These are phyloP conservation scores for Micropterix aruncella DNA, from an alignment of 2,888 invertebrate genomes.

Conservation along the genomic window DNA sequence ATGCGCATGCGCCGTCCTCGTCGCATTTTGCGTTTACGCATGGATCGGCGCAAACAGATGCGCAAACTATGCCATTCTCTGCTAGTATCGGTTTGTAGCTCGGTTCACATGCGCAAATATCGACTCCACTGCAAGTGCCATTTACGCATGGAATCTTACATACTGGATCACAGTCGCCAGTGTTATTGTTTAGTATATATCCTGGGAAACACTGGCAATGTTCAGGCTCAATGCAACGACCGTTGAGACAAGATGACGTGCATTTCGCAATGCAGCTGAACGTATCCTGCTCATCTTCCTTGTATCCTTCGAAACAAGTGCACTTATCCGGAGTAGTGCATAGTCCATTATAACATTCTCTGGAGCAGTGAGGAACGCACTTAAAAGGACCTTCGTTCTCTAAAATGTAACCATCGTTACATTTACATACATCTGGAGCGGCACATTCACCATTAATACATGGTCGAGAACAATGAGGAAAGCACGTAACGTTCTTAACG, in stretches of 20 bases:
- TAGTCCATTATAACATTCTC: conserved; percentile 18
- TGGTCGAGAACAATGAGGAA: conserved; percentile 17
- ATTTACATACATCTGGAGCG: conserved; percentile 21
- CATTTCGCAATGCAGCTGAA: conserved; percentile 30
- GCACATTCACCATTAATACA: conserved; percentile 22
- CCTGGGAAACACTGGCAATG: conserved; percentile 19
- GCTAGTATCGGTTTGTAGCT: conserved; percentile 20
- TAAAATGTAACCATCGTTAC: conserved; percentile 17
- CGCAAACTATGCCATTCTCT: background rate
- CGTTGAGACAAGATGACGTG: conserved; percentile 30
- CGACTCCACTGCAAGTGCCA: conserved; percentile 31
- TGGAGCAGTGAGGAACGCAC: conserved; percentile 16
- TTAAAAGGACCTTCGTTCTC: conserved; percentile 12
- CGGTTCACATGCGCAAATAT: conserved; percentile 27
- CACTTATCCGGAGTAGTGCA: conserved; percentile 22
- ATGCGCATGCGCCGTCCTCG: conserved; percentile 2
- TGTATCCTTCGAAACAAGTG: conserved; percentile 17
- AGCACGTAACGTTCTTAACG: background rate
- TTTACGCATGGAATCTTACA: conserved; percentile 33
- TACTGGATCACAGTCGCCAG: conserved; percentile 21
- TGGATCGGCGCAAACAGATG: background rate
- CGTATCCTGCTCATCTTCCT: conserved; percentile 1
- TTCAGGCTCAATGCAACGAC: conserved; percentile 27
- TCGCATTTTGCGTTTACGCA: conserved; percentile 1
- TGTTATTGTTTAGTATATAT: background rate